A percentile compares a stretch with the other conserved stretches of the same genome.
These are phyloP conservation scores for Pterostichus niger DNA, from an alignment of 2,888 invertebrate genomes.

Conservation along the genomic window DNA sequence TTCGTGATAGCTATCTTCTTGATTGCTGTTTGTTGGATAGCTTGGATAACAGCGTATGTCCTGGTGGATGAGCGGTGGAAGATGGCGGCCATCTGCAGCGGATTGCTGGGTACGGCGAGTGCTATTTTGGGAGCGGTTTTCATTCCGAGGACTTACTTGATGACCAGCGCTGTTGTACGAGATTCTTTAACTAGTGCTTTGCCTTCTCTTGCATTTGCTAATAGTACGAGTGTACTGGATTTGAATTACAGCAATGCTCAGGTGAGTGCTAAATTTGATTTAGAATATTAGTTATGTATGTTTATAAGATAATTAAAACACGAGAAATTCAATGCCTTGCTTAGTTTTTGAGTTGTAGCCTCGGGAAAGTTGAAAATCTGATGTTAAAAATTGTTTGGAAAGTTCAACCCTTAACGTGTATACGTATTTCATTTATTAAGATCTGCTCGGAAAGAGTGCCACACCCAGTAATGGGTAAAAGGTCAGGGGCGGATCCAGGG, in stretches of 20 bases:
- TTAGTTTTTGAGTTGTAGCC: too few species aligned
- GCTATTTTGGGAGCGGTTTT: constrained; percentile 82
- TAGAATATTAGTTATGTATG: too few species aligned
- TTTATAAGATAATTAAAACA: too few species aligned
- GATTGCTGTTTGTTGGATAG: constrained; percentile 80
- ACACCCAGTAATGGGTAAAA: too few species aligned
- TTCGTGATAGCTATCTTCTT: constrained; percentile 80
- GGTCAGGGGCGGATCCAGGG: too few species aligned
- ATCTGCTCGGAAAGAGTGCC: too few species aligned
- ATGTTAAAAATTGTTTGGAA: too few species aligned
- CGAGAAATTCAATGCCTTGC: too few species aligned
- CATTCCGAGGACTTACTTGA: constrained; percentile 84
- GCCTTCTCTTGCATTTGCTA: constrained; percentile 77
- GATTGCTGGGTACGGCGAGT: constrained; percentile 82
- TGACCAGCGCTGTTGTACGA: constrained; percentile 82
- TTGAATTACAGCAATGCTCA: constrained; percentile 75
- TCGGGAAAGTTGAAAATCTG: too few species aligned
- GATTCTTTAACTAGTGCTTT: constrained; percentile 80
- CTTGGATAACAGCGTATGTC: constrained; percentile 81
- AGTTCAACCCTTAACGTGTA: too few species aligned
- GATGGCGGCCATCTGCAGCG: constrained; percentile 82
- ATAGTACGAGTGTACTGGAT: constrained; percentile 76
- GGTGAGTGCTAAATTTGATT: constrained; percentile 70
- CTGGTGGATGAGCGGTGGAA: constrained; percentile 78
- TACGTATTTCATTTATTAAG: too few species aligned